Evolutionary conservation across 2,797 vertebrate species (phyloP).

Genomic region (Dryobates pubescens): DNA sequence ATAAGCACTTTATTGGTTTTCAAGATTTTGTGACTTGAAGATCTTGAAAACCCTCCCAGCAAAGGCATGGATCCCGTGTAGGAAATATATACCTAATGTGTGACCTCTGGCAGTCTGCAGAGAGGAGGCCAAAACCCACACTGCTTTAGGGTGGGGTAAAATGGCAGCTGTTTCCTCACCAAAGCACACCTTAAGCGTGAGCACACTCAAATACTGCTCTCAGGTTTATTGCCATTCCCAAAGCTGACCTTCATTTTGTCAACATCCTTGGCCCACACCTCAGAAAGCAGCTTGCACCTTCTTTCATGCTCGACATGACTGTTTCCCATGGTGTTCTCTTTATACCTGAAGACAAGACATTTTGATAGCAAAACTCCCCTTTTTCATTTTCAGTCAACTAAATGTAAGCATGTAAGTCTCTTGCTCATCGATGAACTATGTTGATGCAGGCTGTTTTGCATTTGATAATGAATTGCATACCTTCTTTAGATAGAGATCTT

Average conservation of each 20-base stretch:
- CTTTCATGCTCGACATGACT: not conserved
- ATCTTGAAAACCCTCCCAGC: not conserved
- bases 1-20: not conserved
- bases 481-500: constrained; percentile 53
- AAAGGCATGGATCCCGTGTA: not conserved
- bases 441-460: constrained; percentile 35
- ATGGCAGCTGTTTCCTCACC: not conserved
- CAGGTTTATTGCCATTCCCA: not conserved
- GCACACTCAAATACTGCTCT: not conserved
- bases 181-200: not conserved
- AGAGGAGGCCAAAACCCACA: not conserved
- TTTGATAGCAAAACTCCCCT: not conserved
- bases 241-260: not conserved
- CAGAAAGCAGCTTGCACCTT: not conserved
- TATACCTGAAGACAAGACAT: constrained; percentile 17
- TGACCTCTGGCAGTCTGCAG: not conserved
- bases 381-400: constrained; percentile 9
- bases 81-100: not conserved
- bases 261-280: not conserved
- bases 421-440: constrained; percentile 33
- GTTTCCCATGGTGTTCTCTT: not conserved
- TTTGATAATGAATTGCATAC: constrained; percentile 65
- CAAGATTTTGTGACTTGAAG: not conserved
- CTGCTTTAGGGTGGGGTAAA: not conserved
- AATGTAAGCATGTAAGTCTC: not conserved